Evolutionary conservation across 2,888 invertebrate genomes (phyloP), one percentile per base, ranked within the genome.

Genomic region (Ceramica pisi): DNA sequence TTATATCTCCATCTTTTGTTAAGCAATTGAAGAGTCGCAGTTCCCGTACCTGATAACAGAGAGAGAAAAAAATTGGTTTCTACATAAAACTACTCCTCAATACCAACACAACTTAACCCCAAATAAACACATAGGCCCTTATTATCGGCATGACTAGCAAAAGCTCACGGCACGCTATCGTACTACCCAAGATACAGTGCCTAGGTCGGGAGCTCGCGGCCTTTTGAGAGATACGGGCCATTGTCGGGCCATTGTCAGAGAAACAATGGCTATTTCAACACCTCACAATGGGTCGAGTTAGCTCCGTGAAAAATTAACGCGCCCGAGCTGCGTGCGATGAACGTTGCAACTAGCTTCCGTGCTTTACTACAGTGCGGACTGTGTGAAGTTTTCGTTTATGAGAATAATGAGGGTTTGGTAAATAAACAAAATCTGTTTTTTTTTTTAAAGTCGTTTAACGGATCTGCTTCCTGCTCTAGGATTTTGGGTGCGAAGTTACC

Each of bases 231-330:
- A 91, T 90, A 90, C 89, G 86, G 88, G 89, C 90, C 87, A 92
- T 93, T 92, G 93, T 93, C 82, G 86, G 86, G 67, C 88, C 88
- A 92, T 93, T 93, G 93, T 93, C 89, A 88, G 84, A 67, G 86
- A 88, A 90, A 93, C 93, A 93, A 93, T 92, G 82, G 89, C 86
- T 87, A 87, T 91, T 90, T 90, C 91, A 89, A 92, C 92, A 91
- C 92, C 91, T 90, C 89, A 92, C 92, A 92, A 93, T 91, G 87
- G 90, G 85, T 73, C 85, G 87, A 90, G 92, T 90, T 91, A 89
- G 90, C 89, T 90, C 88, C 85, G 88, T 91, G 92, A 93, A 93
- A 93, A 93, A 92, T 92, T 92, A 91, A 93, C 90, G 89, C 88
- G 85, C 86, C 85, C 86, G 86, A 89, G 86, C 88, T 91, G 90